These are phyloP conservation scores for Muntiacus reevesi DNA, from an alignment of 2,113 vertebrate genomes.

Conservation along the genomic window DNA sequence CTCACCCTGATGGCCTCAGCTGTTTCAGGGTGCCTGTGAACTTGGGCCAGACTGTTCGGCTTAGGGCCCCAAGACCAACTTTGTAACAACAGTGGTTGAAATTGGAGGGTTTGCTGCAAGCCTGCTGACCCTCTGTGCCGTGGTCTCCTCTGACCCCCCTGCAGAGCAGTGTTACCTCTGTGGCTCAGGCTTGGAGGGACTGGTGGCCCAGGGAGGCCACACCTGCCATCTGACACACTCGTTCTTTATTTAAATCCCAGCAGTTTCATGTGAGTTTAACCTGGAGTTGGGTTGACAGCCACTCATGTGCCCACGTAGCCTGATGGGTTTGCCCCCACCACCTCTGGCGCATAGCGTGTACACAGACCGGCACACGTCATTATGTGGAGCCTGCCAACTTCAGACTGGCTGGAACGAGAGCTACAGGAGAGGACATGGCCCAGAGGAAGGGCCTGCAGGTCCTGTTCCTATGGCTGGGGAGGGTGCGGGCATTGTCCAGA, in stretches of 20 bases:
- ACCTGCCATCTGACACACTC: not conserved
- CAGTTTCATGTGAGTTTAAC: not conserved
- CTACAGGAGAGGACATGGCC: not conserved
- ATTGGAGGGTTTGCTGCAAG: not conserved
- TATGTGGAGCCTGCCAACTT: not conserved
- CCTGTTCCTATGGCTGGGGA: not conserved
- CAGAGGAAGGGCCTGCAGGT: not conserved
- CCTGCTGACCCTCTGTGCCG: not conserved
- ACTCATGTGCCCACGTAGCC: not conserved
- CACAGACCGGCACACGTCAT: not conserved
- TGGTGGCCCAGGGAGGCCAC: not conserved
- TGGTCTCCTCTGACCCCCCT: not conserved
- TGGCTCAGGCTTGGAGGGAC: not conserved
- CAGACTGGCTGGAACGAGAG: not conserved
- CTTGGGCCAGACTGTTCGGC: no score
- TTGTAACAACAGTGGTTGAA: not conserved
- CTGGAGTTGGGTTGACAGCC: not conserved
- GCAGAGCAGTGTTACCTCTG: not conserved
- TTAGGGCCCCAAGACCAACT: not conserved
- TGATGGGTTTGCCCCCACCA: not conserved
- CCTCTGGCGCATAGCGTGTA: not conserved
- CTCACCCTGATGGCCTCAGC: not conserved
- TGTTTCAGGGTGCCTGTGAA: not conserved
- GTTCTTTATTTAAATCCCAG: not conserved
- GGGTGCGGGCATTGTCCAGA: not conserved